Conservation (phyloP, 2,888 invertebrate genomes). For the Andrena flavipes region DNA sequence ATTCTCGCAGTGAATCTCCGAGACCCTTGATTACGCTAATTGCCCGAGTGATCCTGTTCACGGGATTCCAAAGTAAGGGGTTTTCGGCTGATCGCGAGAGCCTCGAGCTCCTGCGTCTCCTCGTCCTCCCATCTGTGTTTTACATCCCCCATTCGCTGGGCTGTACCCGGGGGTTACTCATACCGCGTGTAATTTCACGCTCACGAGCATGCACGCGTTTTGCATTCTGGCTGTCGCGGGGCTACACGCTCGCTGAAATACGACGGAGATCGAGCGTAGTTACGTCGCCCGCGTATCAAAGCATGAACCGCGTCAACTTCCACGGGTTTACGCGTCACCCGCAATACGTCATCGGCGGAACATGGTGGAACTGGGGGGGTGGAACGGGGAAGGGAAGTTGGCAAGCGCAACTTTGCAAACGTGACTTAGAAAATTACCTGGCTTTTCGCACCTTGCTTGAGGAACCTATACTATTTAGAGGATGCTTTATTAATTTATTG, state of each 20-base stretch:
- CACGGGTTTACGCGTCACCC: conserved; percentile 39
- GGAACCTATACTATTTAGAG: too few relatives aligned
- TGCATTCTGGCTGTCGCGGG: conserved; percentile 73
- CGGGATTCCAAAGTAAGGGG: conserved; percentile 67
- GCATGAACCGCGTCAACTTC: conserved; percentile 62
- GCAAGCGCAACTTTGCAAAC: not conserved
- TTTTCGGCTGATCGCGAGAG: conserved; percentile 55
- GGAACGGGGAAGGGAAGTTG: not conserved
- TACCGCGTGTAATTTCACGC: conserved; percentile 78
- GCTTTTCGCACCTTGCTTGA: not conserved
- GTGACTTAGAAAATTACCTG: not conserved
- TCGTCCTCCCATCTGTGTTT: not conserved
- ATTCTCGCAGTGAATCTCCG: conserved; percentile 43
- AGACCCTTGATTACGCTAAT: conserved; percentile 69
- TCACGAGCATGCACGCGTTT: conserved; percentile 75
- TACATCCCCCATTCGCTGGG: not conserved
- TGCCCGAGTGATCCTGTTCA: conserved; percentile 53
- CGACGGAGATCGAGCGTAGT: conserved; percentile 67
- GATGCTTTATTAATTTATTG: too few relatives aligned
- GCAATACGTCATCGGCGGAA: conserved; percentile 45
- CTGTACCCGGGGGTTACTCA: conserved; percentile 41
- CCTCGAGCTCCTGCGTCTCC: not conserved
- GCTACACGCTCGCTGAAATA: conserved; percentile 72
- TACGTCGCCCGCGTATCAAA: conserved; percentile 56
- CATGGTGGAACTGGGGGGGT: conserved; percentile 18